Evolutionary conservation across 2,797 vertebrate genomes (phyloP).

Genomic region (Oophaga sylvatica): DNA sequence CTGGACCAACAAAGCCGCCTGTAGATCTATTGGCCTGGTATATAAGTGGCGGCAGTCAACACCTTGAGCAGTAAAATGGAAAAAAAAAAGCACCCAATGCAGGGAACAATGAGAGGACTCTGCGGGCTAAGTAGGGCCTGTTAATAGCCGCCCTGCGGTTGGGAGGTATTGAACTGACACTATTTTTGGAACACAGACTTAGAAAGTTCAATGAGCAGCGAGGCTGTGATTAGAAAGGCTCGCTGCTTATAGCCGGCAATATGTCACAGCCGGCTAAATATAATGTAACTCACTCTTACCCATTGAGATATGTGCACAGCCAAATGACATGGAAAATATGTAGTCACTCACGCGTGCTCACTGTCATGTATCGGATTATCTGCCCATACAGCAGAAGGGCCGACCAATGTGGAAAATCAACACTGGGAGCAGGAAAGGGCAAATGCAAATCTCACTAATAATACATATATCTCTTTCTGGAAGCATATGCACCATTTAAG

Average conservation of each 20-base stretch:
- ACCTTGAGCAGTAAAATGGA: background rate
- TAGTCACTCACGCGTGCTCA: background rate
- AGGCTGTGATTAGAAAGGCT: constrained; percentile 72
- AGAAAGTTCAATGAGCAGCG: constrained; percentile 78
- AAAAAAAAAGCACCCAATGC: constrained; percentile 51
- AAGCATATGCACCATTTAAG: no score
- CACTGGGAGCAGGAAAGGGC: background rate
- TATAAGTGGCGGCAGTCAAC: constrained; percentile 34
- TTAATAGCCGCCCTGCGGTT: constrained; percentile 91
- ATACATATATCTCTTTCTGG: background rate
- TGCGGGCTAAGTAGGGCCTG: constrained; percentile 79
- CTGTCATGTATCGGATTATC: background rate
- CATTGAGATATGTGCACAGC: constrained; percentile 49
- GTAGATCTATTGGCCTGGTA: background rate
- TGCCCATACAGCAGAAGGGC: constrained; percentile 20
- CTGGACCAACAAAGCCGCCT: constrained; percentile 30
- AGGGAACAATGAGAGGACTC: constrained; percentile 75
- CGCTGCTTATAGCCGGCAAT: constrained; percentile 41
- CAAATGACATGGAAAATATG: constrained; percentile 58
- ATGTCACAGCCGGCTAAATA: constrained; percentile 66
- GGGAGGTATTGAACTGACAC: constrained; percentile 80
- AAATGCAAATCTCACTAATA: background rate
- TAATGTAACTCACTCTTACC: constrained; percentile 57
- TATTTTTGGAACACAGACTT: constrained; percentile 82
- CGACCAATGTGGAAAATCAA: background rate